Evolutionary conservation across 2,888 invertebrate genomes (phyloP), one percentile per base, ranked within the genome.

Genomic region (Chelonus formosanus): DNA sequence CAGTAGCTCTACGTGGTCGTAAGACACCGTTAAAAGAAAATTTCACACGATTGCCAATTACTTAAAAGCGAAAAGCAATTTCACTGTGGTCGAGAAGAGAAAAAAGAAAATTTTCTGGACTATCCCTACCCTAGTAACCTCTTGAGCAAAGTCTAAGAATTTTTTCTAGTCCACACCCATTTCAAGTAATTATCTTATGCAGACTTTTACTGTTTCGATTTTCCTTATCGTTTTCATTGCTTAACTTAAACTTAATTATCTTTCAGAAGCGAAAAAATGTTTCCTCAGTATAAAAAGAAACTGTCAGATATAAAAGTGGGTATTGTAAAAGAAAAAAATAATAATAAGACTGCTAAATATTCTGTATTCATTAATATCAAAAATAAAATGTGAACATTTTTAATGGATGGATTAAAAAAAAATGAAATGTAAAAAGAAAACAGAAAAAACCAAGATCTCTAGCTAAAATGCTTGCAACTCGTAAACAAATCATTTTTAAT

Each of bases 31-130:
- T 71, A 65, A 70, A 72, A 70, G 68, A 72, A 72, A 72, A 72
- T 71, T 72, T 65, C 67, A 60, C 70, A 68, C 72, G 71, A 72
- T 72, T 71, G 72, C 70, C 72, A 72, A 72, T 72, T 72, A 72
- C 71, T 72, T 71, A 71, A 68, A 62, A 70, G 70, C 58, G 67
- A 67, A 64, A 72, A 70, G 64, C 70, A 72, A 72, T 72, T 72
- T 58, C 70, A 66, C 32, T 58, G 50, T 47, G 48, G 54, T 34
- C 6, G 55, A 40, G 10, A 40, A 54, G 52, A 63, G 48, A 59
- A 43, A 31, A 43, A 43, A 43, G 8, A 60, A 40, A 50, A 36
- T 57, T 61, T 61, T 61, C 61, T 61, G 61, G 61, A 52, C 53
- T 52, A 61, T 40, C 58, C 58, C 47, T 48, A 45, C 8, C 45